Evolutionary conservation across 1,140 invertebrate genomes (phyloP), one percentile per base, ranked within the genome.

Genomic region (Conopomorpha cramerella): DNA sequence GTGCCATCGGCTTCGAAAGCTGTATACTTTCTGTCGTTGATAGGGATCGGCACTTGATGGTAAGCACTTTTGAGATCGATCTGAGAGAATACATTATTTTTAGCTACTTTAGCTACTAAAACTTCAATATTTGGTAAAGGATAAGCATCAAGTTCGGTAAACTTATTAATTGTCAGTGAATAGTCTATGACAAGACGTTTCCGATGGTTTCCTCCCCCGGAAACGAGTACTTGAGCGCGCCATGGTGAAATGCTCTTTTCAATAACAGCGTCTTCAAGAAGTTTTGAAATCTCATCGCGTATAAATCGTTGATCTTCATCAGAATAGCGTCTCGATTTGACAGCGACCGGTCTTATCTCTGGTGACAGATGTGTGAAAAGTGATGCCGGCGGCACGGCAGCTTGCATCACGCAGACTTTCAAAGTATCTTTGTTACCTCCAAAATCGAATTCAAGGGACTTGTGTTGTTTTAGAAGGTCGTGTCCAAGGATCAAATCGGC

Each of bases 181-280:
- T 52, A 49, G 32, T 51, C 49, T 18, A 52, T 49, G 8, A 40
- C 37, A n/a, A 52, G 25, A 2, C 46, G 40, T 35, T 45, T 45
- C 13, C 36, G 36, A 38, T 43, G 49, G 25, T 38, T 28, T 4
- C 16, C 32, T 8, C 34, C 30, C 18, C 27, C 19, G 15, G 43
- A 29, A 18, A 51, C 27, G 8, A 48, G 33, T 10, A 51, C 43
- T 38, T 51, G 46, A 7, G 46, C 49, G 16, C 49, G 36, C 49
- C 43, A 51, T 2, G 46, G 49, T n/a, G n/a, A n/a, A n/a, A n/a
- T n/a, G n/a, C n/a, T n/a, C n/a, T n/a, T n/a, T n/a, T n/a, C n/a
- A n/a, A 51, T 51, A 1, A 51, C 29, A 2, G 27, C 28, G 10
- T 43, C 39, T 19, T 34, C 28, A 26, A 45, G n/a, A n/a, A n/a